Percentiles rank a stretch among this genome's conserved stretches.
Conservation (phyloP, 2,797 vertebrate genomes). For the Taeniopygia guttata region DNA sequence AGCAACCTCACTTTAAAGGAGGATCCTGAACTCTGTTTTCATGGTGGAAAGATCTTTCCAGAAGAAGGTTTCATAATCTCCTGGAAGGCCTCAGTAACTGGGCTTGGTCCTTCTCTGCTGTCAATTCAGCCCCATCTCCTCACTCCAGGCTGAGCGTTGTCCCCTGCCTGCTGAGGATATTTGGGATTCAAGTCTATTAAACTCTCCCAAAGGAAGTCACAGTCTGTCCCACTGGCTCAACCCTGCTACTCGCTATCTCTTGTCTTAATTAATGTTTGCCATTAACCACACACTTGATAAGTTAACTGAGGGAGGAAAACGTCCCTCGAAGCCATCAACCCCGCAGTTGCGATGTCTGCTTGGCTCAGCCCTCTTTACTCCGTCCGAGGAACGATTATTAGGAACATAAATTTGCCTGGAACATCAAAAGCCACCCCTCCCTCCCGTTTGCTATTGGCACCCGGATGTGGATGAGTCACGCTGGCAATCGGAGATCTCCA, state of each 20-base stretch:
- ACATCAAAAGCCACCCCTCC: neutral
- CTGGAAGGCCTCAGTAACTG: neutral
- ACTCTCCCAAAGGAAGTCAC: neutral
- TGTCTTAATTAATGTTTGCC: neutral
- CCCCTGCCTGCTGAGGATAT: neutral
- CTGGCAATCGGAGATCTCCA: neutral
- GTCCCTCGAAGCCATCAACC: neutral
- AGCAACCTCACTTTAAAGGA: neutral
- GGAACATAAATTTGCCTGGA: neutral
- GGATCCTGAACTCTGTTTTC: neutral
- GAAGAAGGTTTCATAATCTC: neutral
- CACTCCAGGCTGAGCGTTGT: rapidly evolving
- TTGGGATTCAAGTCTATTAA: neutral
- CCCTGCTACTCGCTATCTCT: neutral
- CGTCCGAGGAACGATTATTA: neutral
- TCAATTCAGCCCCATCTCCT: neutral
- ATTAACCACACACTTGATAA: neutral
- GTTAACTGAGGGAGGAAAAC: neutral
- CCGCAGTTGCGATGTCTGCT: neutral
- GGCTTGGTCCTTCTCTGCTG: neutral
- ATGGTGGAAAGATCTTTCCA: neutral
- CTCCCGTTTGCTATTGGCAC: neutral
- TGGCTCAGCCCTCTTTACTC: neutral
- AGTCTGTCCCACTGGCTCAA: neutral
- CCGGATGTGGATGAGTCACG: neutral